A percentile compares a stretch with the other conserved stretches of the same genome.
Conservation (phyloP, 2,113 vertebrate species). For the Erpornis zantholeuca region DNA sequence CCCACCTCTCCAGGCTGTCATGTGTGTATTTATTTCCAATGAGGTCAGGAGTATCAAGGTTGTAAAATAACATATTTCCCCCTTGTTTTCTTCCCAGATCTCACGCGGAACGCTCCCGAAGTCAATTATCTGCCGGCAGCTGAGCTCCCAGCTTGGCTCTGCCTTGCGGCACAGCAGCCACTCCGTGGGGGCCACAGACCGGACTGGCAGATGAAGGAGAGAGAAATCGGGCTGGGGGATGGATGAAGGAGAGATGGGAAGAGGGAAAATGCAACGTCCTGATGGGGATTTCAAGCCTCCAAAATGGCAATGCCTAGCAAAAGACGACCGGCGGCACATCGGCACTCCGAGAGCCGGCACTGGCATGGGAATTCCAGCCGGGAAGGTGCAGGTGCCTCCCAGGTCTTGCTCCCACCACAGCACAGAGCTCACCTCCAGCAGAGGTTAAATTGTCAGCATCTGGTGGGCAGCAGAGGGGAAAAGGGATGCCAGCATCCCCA, state of each 20-base stretch:
- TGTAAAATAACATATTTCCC: conserved; percentile 77
- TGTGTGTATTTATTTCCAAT: conserved; percentile 62
- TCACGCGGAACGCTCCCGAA: conserved; percentile 39
- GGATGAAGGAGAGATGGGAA: not conserved
- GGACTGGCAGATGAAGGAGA: not conserved
- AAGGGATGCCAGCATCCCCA: not conserved
- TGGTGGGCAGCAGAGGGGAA: not conserved
- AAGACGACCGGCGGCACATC: not conserved
- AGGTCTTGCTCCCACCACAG: not conserved
- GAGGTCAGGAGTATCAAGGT: conserved; percentile 75
- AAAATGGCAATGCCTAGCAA: not conserved
- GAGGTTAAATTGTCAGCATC: not conserved
- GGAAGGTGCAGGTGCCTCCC: not conserved
- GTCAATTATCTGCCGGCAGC: conserved; percentile 64
- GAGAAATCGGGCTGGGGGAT: rapidly evolving
- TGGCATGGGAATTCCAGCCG: not conserved
- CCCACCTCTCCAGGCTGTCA: not conserved
- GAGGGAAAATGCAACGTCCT: not conserved
- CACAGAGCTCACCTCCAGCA: not conserved
- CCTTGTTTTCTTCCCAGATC: conserved; percentile 66
- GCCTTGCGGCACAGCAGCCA: not conserved
- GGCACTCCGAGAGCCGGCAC: rapidly evolving
- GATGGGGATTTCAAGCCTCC: not conserved
- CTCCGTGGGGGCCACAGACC: rapidly evolving
- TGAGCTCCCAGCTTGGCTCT: not conserved